Evolutionary conservation across 2,888 invertebrate species (phyloP), one percentile per base, ranked within the genome.

Genomic region (Noctua comes): DNA sequence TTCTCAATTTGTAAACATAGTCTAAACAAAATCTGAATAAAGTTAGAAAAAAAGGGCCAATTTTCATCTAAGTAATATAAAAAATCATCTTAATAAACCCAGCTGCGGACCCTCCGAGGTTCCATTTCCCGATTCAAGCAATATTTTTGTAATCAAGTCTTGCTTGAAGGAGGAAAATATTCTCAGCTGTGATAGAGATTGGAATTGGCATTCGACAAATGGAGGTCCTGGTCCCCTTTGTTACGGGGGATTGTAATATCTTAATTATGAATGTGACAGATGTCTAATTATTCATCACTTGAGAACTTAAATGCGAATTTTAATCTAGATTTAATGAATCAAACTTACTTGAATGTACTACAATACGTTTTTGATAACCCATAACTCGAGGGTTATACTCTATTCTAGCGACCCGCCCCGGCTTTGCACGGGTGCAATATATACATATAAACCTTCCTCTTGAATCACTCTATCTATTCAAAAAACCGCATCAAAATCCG

Each of bases 131-230:
- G 48, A 80, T 66, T 43, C 81, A 59, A 73, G 43, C 66, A 43
- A 73, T 66, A 80, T 73, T 81, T 73, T 81, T 59, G 74, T 81
- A 66, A 81, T 73, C 57, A 79, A 43, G 43, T 51, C 64, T 27
- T 10, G 31, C 21, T 21, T 16, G 2, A 1, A n/a, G 31, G 24
- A 48, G n/a, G 80, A 43, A 66, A n/a, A 31, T 80, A 51, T 36
- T 36, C 48, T 59, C n/a, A 16, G 21, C 57, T 18, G 6, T 31
- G 31, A 31, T 31, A 43, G 21, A 51, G 13, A 73, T 51, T 51
- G 73, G 43, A 43, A 59, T 59, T 79, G 57, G 31, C 66, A 59
- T 27, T 36, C 43, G 57, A 59, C 57, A 66, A 73, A 79, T 81
- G 73, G 48, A 0, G 5, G 8, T 59, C 13, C 21, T 18, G 2